Conservation (phyloP, 2,888 invertebrate genomes). For the Polyploca ridens region DNA sequence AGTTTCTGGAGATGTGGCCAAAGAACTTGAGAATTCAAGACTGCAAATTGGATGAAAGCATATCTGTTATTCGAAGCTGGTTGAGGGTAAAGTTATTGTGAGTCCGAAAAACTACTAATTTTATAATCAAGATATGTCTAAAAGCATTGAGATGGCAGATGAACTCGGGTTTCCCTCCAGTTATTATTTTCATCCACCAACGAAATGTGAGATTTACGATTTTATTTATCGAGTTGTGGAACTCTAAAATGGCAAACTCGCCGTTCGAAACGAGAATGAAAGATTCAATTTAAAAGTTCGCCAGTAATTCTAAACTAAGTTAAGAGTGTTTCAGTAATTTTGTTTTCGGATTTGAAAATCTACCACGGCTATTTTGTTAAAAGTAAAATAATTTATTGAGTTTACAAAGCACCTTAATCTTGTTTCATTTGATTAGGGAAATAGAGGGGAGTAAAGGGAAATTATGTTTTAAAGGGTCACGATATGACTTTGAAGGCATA, state of each 20-base stretch:
- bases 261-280: slow-evolving; percentile 24
- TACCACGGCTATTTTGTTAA: slow-evolving; percentile 27
- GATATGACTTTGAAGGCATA: background rate
- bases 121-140: background rate
- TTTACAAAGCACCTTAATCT: slow-evolving; percentile 17
- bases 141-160: no score
- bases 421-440: slow-evolving; percentile 12
- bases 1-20: no score
- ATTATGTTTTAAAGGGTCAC: background rate
- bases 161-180: background rate
- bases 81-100: no score
- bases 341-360: slow-evolving; percentile 35
- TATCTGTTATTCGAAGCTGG: no score
- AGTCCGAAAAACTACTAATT: no score
- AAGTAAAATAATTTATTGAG: slow-evolving; percentile 30
- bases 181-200: background rate
- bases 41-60: no score
- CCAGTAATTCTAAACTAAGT: slow-evolving; percentile 38
- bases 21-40: no score
- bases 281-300: slow-evolving; percentile 40
- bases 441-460: background rate
- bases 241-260: slow-evolving; percentile 15
- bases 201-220: slow-evolving; percentile 3
- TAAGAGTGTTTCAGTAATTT: slow-evolving; percentile 35
- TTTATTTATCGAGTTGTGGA: slow-evolving; percentile 13